Conservation (phyloP, 2,797 vertebrate species). For the Carapus acus region DNA sequence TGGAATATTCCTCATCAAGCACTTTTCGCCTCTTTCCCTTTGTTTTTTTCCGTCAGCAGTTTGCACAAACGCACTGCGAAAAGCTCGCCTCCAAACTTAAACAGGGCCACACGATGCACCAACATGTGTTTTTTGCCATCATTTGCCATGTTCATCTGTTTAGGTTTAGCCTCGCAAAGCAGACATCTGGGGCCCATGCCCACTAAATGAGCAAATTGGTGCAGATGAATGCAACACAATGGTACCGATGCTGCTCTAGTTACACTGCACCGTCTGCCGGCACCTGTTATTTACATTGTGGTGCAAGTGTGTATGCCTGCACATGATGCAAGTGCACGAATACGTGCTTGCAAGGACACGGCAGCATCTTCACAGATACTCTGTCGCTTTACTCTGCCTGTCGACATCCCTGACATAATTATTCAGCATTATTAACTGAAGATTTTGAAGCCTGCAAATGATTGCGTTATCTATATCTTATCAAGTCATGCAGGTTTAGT, state of each 20-base stretch:
- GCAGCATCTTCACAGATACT: conserved; percentile 1
- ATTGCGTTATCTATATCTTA: too few species aligned
- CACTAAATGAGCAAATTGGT: conserved; percentile 45
- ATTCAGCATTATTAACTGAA: conserved; percentile 35
- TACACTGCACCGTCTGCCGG: conserved; percentile 30
- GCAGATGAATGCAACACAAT: conserved; percentile 43
- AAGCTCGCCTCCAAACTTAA: conserved; percentile 27
- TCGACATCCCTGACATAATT: conserved; percentile 28
- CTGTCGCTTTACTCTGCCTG: conserved; percentile 21
- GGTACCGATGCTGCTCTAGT: conserved; percentile 35
- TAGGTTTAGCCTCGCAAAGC: conserved; percentile 51
- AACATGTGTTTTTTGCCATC: conserved; percentile 44
- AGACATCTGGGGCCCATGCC: conserved; percentile 57
- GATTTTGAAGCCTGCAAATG: too few species aligned
- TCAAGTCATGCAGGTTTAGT: too few species aligned
- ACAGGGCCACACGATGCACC: conserved; percentile 23
- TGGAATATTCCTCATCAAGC: background rate
- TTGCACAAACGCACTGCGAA: background rate
- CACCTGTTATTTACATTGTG: conserved; percentile 49
- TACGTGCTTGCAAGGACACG: conserved; percentile 2
- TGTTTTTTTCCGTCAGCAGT: conserved; percentile 9
- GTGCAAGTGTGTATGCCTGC: conserved; percentile 33
- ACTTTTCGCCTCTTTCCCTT: too few species aligned
- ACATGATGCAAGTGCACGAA: conserved; percentile 24
- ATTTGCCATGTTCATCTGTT: conserved; percentile 49